A percentile compares a stretch with the other conserved stretches of the same genome.
Evolutionary conservation across 2,113 vertebrate species (phyloP).

Genomic region (Australoheros scitulus): DNA sequence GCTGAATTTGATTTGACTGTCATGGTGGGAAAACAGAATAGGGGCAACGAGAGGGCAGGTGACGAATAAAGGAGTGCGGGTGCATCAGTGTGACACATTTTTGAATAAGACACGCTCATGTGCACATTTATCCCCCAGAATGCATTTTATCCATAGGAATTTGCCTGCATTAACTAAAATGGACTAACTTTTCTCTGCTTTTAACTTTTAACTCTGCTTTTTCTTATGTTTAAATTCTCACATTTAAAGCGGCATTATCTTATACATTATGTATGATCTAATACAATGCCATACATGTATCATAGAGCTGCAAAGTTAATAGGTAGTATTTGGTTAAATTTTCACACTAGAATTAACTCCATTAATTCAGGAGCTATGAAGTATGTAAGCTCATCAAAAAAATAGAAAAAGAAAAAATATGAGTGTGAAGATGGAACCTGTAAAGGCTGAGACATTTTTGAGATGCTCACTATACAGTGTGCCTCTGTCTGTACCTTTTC

Average conservation of each 20-base stretch:
- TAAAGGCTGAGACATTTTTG: not conserved
- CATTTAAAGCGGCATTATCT: not conserved
- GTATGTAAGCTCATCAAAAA: not conserved
- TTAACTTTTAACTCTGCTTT: not conserved
- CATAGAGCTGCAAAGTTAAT: conserved; percentile 20
- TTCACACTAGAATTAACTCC: not conserved
- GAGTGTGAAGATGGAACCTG: not conserved
- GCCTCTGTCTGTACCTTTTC: not conserved
- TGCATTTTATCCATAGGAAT: not conserved
- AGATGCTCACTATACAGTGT: not conserved
- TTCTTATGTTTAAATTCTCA: not conserved
- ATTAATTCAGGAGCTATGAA: not conserved
- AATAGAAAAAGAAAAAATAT: not conserved
- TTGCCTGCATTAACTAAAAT: not conserved
- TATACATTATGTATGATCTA: not conserved
- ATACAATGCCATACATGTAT: not conserved
- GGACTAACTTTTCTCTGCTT: not conserved
- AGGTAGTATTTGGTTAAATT: conserved; percentile 6
- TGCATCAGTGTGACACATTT: not conserved
- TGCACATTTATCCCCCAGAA: not conserved
- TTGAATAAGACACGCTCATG: not conserved
- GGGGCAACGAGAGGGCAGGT: conserved; percentile 20
- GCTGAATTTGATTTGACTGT: conserved; percentile 24
- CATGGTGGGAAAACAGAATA: conserved; percentile 11
- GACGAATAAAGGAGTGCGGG: conserved; percentile 5